Percentiles rank a stretch among this genome's conserved stretches.
Evolutionary conservation across 1,140 invertebrate genomes (phyloP).

Genomic region (Cylas formicarius): DNA sequence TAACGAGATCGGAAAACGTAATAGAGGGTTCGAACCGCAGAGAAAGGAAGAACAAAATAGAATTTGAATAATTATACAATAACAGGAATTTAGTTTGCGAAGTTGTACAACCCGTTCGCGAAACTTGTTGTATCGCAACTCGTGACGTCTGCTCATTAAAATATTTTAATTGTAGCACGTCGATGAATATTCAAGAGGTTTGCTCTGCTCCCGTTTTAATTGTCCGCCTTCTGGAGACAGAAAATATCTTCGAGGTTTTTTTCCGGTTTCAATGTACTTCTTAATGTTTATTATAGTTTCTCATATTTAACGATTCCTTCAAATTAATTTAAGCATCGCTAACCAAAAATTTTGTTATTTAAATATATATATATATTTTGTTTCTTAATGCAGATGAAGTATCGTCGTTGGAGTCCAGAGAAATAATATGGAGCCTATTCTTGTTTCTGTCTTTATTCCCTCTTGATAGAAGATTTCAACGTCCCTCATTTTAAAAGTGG

Average conservation of each 20-base stretch:
- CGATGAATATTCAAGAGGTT: constrained; percentile 33
- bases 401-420: too few species aligned
- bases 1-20: too few species aligned
- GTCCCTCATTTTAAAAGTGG: too few species aligned
- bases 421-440: too few species aligned
- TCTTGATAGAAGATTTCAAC: too few species aligned
- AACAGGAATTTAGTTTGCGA: constrained; percentile 30
- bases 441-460: too few species aligned
- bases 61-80: constrained; percentile 37
- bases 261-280: constrained; percentile 5
- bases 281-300: constrained; percentile 8
- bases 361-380: too few species aligned
- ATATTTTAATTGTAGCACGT: constrained; percentile 36
- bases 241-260: constrained; percentile 9
- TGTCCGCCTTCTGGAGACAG: constrained; percentile 6
- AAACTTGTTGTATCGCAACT: constrained; percentile 20
- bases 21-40: too few species aligned
- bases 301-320: neutral
- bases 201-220: constrained; percentile 4
- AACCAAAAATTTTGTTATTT: neutral
- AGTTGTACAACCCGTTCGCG: constrained; percentile 23
- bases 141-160: constrained; percentile 32
- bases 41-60: constrained; percentile 20
- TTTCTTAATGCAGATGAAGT: too few species aligned
- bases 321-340: neutral